A percentile compares a stretch with the other conserved stretches of the same genome.
phyloP scores from a whole-genome alignment of 1,140 invertebrate genomes.

The Drusus annulatus region DNA sequence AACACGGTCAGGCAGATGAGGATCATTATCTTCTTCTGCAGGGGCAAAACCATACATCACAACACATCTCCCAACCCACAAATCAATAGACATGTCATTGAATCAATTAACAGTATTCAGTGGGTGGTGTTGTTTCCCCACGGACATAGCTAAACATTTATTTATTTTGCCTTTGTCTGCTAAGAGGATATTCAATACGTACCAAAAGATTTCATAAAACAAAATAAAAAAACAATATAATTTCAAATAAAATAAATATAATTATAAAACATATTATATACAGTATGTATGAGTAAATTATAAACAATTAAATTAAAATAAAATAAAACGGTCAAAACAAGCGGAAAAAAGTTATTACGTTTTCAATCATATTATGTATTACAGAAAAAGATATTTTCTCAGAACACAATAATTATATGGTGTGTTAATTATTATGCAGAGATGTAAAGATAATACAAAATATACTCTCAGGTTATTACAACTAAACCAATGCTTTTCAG shows the following conservation, averaged over 20 bases:
- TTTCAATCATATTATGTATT: too few relatives aligned
- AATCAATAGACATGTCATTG: too few relatives aligned
- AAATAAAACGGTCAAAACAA: slow-evolving; percentile 56
- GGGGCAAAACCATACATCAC: slow-evolving; percentile 62
- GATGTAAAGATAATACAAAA: too few relatives aligned
- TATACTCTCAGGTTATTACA: too few relatives aligned
- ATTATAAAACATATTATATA: slow-evolving; percentile 68
- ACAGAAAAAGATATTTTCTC: too few relatives aligned
- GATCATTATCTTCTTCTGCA: slow-evolving; percentile 99
- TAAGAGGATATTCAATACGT: slow-evolving; percentile 29
- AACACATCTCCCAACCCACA: not conserved
- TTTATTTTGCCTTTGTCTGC: slow-evolving; percentile 64
- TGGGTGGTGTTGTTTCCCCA: too few relatives aligned
- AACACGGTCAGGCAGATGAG: slow-evolving; percentile 95
- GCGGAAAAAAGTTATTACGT: slow-evolving; percentile 54
- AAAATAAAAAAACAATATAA: slow-evolving; percentile 63
- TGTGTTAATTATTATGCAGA: too few relatives aligned
- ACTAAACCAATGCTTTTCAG: too few relatives aligned
- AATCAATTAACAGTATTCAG: too few relatives aligned
- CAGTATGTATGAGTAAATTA: slow-evolving; percentile 62
- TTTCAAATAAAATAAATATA: slow-evolving; percentile 71
- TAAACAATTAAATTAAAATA: slow-evolving; percentile 56
- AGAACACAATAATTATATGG: too few relatives aligned
- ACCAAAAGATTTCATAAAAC: slow-evolving; percentile 47
- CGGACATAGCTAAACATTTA: too few relatives aligned